Evolutionary conservation across 2,888 invertebrate species (phyloP), one percentile per base, ranked within the genome.

Genomic region (Suillia variegata): DNA sequence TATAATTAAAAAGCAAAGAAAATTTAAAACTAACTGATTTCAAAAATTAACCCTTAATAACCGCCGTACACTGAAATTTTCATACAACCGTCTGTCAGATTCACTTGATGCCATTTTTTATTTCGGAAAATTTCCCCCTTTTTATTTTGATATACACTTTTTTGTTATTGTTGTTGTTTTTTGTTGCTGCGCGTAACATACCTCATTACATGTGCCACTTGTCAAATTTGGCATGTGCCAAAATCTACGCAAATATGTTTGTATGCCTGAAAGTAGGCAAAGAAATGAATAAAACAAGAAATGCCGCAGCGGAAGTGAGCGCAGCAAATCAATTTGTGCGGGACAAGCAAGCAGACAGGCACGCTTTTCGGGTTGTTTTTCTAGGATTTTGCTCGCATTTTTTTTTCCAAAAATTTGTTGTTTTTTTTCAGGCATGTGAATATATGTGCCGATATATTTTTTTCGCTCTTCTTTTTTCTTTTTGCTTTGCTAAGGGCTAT

Each of bases 201-300:
- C n/a, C 21, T 42, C 42, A 59, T 54, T 18, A 55, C 59, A 59
- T 59, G 50, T 45, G 59, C 50, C 49, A 51, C 54, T 51, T 59
- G 54, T 55, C 54, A 54, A 54, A 54, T 49, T 54, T 59, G 59
- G 38, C 59, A 59, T 50, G 59, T 42, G 50, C 42, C 42, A 58
- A 50, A 53, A 48, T 20, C 45, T 5, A 18, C 45, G 45, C 18
- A 20, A 45, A 45, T 20, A 45, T n/a, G n/a, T n/a, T 20, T 20
- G 45, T 18, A 45, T n/a, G n/a, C n/a, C n/a, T n/a, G n/a, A n/a
- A n/a, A n/a, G n/a, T n/a, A n/a, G n/a, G n/a, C n/a, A n/a, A 6
- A 45, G 45, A 5, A 6, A 45, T 8, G 6, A 3, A 18, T 8
- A 45, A 20, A 20, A 45, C 17, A 18, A 4, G 18, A 17, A 17